Evolutionary conservation across 2,797 vertebrate genomes (phyloP).

Genomic region (Mallotus villosus): DNA sequence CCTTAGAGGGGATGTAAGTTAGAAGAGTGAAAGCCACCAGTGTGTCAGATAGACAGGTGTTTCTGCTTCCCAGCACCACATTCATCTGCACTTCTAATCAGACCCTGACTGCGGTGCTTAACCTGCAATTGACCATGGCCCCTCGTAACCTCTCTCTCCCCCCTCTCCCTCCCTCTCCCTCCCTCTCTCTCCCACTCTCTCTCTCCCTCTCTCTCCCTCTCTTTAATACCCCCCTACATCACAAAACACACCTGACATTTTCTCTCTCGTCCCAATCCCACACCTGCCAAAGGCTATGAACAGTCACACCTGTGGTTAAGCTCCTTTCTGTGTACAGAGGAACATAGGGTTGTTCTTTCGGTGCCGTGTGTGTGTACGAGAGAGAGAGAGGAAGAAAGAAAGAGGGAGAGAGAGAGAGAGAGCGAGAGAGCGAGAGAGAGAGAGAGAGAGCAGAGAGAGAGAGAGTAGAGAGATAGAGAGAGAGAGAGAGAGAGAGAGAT

Average conservation of each 20-base stretch:
- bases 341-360: not conserved
- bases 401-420: not conserved
- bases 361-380: conserved; percentile 8
- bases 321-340: not conserved
- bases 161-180: no score
- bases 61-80: conserved; percentile 37
- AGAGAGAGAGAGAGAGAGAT: conserved; percentile 6
- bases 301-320: conserved; percentile 39
- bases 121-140: conserved; percentile 26
- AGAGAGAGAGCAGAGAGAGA: not conserved
- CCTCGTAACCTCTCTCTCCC: not conserved
- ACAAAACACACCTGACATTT: conserved; percentile 16
- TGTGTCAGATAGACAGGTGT: conserved; percentile 50
- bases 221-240: conserved; percentile 11
- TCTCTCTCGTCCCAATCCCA: conserved; percentile 1
- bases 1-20: conserved; percentile 10
- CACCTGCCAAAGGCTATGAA: conserved; percentile 9
- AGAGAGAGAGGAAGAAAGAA: not conserved
- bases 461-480: conserved; percentile 1
- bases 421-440: not conserved
- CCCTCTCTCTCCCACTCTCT: not conserved
- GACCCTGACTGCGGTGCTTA: conserved; percentile 28
- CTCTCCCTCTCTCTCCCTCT: conserved; percentile 15
- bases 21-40: conserved; percentile 30
- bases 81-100: conserved; percentile 41